These are phyloP conservation scores for Bombus breviceps DNA, from an alignment of 1,140 invertebrate genomes.

Conservation along the genomic window DNA sequence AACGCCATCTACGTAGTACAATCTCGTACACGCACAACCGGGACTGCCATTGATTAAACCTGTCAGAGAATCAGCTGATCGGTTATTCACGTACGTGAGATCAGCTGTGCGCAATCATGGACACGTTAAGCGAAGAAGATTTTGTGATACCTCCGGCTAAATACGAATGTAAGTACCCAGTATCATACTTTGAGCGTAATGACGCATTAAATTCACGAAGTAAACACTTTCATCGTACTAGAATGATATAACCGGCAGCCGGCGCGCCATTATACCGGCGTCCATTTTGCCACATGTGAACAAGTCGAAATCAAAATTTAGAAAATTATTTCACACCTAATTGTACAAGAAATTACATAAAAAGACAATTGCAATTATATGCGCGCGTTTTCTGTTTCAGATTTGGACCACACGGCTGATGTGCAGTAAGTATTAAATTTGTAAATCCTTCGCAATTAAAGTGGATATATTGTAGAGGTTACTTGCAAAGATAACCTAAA, in stretches of 20 bases:
- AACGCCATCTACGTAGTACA: constrained; percentile 63
- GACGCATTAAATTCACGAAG: neutral
- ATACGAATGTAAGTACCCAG: constrained; percentile 87
- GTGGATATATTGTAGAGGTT: constrained; percentile 62
- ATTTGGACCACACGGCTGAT: constrained; percentile 98
- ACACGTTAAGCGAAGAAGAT: constrained; percentile 83
- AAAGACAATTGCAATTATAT: neutral
- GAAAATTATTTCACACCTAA: neutral
- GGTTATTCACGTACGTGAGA: constrained; percentile 68
- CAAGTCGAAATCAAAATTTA: neutral
- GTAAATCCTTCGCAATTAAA: neutral
- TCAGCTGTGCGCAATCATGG: constrained; percentile 79
- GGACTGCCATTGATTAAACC: constrained; percentile 66
- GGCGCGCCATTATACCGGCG: constrained; percentile 20
- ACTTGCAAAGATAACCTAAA: constrained; percentile 71
- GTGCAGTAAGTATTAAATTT: constrained; percentile 92
- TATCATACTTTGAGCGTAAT: neutral
- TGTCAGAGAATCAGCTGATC: constrained; percentile 77
- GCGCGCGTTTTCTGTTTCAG: constrained; percentile 84
- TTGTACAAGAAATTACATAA: neutral
- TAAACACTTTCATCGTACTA: neutral
- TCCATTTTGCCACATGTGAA: constrained; percentile 50
- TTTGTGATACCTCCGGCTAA: constrained; percentile 84
- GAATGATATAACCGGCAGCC: neutral
- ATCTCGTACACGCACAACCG: constrained; percentile 54